Conservation (phyloP, 2,888 invertebrate genomes). For the Dynastes maya region DNA sequence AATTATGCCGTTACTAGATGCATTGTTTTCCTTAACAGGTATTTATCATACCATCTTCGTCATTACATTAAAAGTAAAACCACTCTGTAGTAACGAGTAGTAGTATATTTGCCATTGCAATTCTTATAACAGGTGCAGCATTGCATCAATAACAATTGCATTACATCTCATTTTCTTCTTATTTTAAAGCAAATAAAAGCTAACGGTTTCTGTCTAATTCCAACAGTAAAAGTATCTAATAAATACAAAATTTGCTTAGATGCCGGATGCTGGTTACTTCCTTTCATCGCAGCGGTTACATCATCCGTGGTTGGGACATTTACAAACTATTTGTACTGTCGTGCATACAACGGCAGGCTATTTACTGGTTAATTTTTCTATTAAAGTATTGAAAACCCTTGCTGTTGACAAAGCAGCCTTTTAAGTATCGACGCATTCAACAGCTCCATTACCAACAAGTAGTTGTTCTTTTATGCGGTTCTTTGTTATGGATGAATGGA, state of each 20-base stretch:
- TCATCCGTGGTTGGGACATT: neutral
- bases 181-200: too few species aligned
- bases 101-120: too few species aligned
- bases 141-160: too few species aligned
- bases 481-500: conserved; percentile 43
- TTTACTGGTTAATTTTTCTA: conserved; percentile 46
- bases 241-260: neutral
- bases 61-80: too few species aligned
- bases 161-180: too few species aligned
- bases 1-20: too few species aligned
- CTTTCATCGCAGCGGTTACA: neutral
- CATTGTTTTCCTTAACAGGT: too few species aligned
- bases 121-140: too few species aligned
- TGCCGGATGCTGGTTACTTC: conserved; percentile 22
- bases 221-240: too few species aligned
- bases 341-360: conserved; percentile 27
- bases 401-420: conserved; percentile 44
- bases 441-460: conserved; percentile 45
- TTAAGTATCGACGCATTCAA: conserved; percentile 46
- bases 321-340: conserved; percentile 36
- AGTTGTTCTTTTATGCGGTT: conserved; percentile 42
- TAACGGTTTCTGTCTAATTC: too few species aligned
- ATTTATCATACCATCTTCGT: too few species aligned
- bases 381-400: conserved; percentile 46
- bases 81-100: too few species aligned